phyloP scores from a whole-genome alignment of 2,113 vertebrate genomes.

The Pavo muticus region DNA sequence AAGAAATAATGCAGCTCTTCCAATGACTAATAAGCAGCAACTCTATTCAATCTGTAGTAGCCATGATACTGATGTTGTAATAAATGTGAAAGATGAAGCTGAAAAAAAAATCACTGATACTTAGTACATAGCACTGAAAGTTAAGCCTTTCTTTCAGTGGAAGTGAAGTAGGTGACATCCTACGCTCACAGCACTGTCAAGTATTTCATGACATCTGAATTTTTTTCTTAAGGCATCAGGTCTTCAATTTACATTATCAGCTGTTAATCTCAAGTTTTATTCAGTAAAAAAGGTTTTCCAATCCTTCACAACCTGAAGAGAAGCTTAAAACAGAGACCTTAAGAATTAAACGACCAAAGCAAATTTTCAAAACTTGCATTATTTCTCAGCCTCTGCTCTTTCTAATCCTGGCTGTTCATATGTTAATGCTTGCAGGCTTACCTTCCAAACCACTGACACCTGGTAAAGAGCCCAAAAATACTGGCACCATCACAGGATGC shows the following conservation, averaged over 20 bases:
- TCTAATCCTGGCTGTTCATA: not conserved
- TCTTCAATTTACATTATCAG: not conserved
- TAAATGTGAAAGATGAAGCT: not conserved
- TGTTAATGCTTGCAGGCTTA: not conserved
- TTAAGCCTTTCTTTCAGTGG: not conserved
- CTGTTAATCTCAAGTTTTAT: not conserved
- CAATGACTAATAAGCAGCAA: not conserved
- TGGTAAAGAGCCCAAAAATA: not conserved
- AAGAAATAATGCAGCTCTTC: not conserved
- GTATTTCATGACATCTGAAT: not conserved
- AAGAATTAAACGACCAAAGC: not conserved
- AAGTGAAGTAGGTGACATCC: not conserved
- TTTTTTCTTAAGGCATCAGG: not conserved
- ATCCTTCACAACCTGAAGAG: not conserved
- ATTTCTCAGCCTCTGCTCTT: not conserved
- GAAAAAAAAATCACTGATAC: not conserved
- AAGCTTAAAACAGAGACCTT: not conserved
- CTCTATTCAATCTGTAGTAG: not conserved
- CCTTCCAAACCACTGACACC: not conserved
- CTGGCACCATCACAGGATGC: not conserved
- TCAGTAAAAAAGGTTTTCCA: not conserved
- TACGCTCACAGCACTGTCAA: not conserved
- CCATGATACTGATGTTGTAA: not conserved
- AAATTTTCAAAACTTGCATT: not conserved
- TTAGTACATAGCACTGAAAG: not conserved